Percentiles rank a stretch among this genome's conserved stretches.
These are phyloP conservation scores for Champsocephalus esox DNA, from an alignment of 2,797 vertebrate species.

Conservation along the genomic window DNA sequence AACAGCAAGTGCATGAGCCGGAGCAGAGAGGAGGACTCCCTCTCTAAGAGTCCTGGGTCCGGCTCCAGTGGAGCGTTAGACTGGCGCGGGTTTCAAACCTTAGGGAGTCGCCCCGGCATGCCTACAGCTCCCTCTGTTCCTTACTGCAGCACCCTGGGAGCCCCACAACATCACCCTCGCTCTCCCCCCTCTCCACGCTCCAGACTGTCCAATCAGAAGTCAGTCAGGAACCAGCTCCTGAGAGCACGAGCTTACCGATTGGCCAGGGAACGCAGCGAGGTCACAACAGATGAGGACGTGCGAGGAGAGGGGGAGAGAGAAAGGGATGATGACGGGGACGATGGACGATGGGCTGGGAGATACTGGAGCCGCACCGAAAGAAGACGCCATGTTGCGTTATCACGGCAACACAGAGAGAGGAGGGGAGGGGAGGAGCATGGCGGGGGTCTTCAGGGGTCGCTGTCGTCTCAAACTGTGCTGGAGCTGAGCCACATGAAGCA, in stretches of 20 bases:
- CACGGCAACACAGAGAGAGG: constrained; percentile 73
- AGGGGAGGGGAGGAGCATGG: constrained; percentile 57
- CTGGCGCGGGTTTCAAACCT: constrained; percentile 71
- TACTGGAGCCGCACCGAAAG: constrained; percentile 79
- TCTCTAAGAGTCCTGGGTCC: constrained; percentile 69
- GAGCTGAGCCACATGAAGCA: constrained; percentile 82
- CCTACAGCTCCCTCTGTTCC: constrained; percentile 36
- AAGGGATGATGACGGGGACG: constrained; percentile 60
- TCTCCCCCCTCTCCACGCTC: constrained; percentile 72
- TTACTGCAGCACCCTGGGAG: constrained; percentile 72
- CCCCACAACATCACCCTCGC: constrained; percentile 30
- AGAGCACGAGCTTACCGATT: constrained; percentile 73
- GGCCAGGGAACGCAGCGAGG: constrained; percentile 72
- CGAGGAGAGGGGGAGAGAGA: constrained; percentile 54
- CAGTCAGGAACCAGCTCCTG: constrained; percentile 76
- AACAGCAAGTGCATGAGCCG: constrained; percentile 34
- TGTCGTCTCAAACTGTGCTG: constrained; percentile 66
- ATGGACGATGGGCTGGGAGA: constrained; percentile 61
- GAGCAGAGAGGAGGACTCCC: constrained; percentile 65
- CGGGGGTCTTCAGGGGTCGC: constrained; percentile 34
- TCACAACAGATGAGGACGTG: constrained; percentile 78
- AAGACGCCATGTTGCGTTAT: constrained; percentile 70
- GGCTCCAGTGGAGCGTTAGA: constrained; percentile 62
- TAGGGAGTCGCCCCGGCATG: constrained; percentile 53
- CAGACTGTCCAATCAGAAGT: constrained; percentile 74